A percentile compares a stretch with the other conserved stretches of the same genome.
Evolutionary conservation across 2,113 vertebrate genomes (phyloP).

Genomic region (Paracyprichromis sp.): DNA sequence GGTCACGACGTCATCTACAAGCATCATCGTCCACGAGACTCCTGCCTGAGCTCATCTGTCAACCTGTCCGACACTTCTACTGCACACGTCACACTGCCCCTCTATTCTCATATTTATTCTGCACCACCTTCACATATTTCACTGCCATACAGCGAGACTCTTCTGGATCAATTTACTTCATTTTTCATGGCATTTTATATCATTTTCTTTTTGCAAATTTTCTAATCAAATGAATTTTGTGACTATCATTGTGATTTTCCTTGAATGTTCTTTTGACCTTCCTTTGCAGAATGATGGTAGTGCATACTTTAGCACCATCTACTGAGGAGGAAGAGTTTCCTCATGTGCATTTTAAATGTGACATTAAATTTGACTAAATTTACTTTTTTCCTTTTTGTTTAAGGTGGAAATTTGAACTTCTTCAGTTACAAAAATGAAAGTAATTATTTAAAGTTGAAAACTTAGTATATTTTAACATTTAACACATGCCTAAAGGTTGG

Average conservation of each 20-base stretch:
- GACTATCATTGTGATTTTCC: not conserved
- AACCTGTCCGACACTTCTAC: not conserved
- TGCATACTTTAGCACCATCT: not conserved
- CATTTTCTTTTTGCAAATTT: not conserved
- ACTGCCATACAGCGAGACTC: not conserved
- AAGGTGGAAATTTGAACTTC: not conserved
- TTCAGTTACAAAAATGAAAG: not conserved
- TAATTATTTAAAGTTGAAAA: not conserved
- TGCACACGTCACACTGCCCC: not conserved
- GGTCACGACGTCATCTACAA: not conserved
- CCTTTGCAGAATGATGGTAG: not conserved
- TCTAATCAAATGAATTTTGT: not conserved
- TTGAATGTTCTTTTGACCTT: not conserved
- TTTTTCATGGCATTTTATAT: not conserved
- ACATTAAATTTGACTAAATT: not conserved
- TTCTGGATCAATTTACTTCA: not conserved
- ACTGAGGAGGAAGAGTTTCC: not conserved
- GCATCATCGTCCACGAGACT: not conserved
- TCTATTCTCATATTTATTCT: not conserved
- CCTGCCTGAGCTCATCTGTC: not conserved
- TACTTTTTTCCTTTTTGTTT: not conserved
- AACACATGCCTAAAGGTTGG: not conserved
- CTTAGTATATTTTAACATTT: not conserved
- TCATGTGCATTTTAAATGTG: not conserved
- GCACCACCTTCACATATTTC: not conserved